Base-by-base conservation (phyloP, 2,888 invertebrate genomes). In the Drosophila colorata region DNA sequence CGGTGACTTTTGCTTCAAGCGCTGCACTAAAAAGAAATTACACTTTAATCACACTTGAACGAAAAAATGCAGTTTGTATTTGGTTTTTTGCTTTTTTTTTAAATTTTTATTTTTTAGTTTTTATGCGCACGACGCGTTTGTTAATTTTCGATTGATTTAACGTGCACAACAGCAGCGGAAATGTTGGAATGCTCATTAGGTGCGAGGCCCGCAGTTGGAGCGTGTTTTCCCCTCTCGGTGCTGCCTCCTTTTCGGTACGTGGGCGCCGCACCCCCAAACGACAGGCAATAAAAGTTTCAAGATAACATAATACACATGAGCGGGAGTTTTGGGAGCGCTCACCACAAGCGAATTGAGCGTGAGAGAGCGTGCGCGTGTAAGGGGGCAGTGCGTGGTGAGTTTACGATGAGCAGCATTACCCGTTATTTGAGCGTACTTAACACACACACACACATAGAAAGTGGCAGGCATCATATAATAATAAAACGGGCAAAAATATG, bases 401-500 rank as follows among this genome's bases (percentile, higher is more conserved):
- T 56, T 37, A n/a, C 20, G 25, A 33, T 63, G 65, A 82, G 73
- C 38, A 65, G 46, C 49, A 72, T 63, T 79, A 74, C 74, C 83
- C 83, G 65, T 77, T 83, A 87, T 84, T 84, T 67, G 61, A 66
- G 67, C 64, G 44, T 16, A 59, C 35, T 14, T 35, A 8, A 28
- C 28, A 8, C 28, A 33, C 47, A 25, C 20, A 40, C 37, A 48
- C 51, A 20, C 37, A 59, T 70, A 49, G 48, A 68, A 74, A 65
- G 57, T 57, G 74, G 78, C 48, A 74, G 74, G 71, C 74, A 69
- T 79, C 82, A 71, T 75, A 81, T 78, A 87, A 85, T 82, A 87
- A 78, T 85, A 87, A 74, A 80, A 82, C 74, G 78, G 71, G 76
- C 81, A 76, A 88, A 88, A 87, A 87, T 88, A 87, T 88, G 87